Conservation (phyloP, 2,888 invertebrate species). For the Smittia sp. region DNA sequence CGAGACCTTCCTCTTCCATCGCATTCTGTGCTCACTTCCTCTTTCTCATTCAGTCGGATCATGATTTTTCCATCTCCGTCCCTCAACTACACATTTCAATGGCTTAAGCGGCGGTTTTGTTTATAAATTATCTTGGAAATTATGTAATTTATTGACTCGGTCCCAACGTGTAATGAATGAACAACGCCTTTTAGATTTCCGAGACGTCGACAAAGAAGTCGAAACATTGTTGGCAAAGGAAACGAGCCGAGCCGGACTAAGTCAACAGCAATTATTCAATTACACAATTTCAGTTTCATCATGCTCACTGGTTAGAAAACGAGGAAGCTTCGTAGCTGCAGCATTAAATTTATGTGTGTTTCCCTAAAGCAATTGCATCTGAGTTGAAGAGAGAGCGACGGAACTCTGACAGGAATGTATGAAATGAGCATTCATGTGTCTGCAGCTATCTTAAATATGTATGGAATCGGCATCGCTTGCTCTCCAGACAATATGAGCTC, state of each 20-base stretch:
- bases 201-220: too few species aligned
- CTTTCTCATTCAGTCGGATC: not conserved
- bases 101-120: not conserved
- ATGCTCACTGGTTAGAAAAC: too few species aligned
- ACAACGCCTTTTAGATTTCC: not conserved
- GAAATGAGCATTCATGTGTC: too few species aligned
- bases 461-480: too few species aligned
- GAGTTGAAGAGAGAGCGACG: too few species aligned
- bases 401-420: too few species aligned
- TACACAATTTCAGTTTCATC: not conserved
- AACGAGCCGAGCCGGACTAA: not conserved
- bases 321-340: too few species aligned
- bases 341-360: too few species aligned
- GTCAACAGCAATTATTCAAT: constrained; percentile 1
- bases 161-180: not conserved
- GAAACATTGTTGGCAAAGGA: not conserved
- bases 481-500: too few species aligned
- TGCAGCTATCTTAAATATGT: too few species aligned
- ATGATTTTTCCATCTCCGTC: not conserved
- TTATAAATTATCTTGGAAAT: constrained; percentile 4
- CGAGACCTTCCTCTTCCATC: not conserved
- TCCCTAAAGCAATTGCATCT: too few species aligned
- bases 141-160: constrained; percentile 4
- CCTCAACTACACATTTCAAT: not conserved
- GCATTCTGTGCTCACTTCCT: not conserved